Base-by-base conservation (phyloP, 2,888 invertebrate species). In the Pyrochroa serraticornis region DNA sequence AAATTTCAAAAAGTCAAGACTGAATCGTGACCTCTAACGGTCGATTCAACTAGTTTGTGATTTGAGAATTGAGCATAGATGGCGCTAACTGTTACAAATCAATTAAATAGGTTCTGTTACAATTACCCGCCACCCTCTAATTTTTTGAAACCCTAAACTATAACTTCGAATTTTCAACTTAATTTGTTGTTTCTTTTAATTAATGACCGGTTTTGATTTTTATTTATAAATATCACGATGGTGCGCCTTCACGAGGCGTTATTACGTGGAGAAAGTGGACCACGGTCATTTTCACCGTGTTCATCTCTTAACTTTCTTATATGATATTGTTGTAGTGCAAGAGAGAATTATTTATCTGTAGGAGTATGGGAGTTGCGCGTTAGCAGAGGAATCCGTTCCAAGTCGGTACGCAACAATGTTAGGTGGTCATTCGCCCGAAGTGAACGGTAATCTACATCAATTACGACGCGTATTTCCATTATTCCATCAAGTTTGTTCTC, bases 391-490 rank as follows among this genome's bases (percentile, higher is more conserved):
- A 60, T 54, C 53, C 62, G 66, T 67, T 67, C 65, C 63, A 58
- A 63, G 48, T 51, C 57, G 65, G 58, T 68, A 65, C 60, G 48
- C 68, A 67, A 68, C 65, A 63, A 68, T 68, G 66, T 65, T 68
- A 68, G 60, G 59, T 68, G 68, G 68, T 68, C 68, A 68, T 68
- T 65, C 65, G 68, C 68, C 68, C 55, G 65, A 42, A 60, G 58
- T 57, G 62, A 66, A 67, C 67, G 67, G 67, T 66, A 66, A 54
- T 59, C 57, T 43, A 52, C 61, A 42, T 52, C 50, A 60, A 62
- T 53, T 59, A 50, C 59, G 48, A 8, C 38, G 48, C 44, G 39
- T 37, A 53, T 53, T 22, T 22, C 22, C 22, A 22, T 22, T 22
- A 22, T 22, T 22, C 22, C 22, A 22, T 22, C 22, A 5, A 22